phyloP scores from a whole-genome alignment of 2,888 invertebrate genomes.

The Gibbula magus region DNA sequence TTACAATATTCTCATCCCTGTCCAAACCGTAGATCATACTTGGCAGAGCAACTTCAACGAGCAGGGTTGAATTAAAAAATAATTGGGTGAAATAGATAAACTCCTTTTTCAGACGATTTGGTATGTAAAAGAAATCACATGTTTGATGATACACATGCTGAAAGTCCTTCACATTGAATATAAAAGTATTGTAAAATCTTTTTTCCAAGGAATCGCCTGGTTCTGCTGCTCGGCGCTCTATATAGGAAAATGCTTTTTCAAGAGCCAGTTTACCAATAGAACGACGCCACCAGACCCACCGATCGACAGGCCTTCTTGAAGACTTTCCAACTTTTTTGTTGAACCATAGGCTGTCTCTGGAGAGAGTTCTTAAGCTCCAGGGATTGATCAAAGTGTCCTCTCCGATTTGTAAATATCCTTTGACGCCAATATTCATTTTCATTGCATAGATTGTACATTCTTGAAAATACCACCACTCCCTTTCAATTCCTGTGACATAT shows the following conservation, averaged over 20 bases:
- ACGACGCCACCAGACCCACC: background rate
- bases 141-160: background rate
- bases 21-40: conserved; percentile 1
- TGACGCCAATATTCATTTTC: conserved; percentile 3
- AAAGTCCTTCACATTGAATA: background rate
- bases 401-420: conserved; percentile 18
- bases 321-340: background rate
- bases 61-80: background rate
- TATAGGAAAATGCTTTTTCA: background rate
- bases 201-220: background rate
- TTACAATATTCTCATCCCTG: background rate
- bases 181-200: background rate
- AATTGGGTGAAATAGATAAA: background rate
- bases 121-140: conserved; percentile 16
- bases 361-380: background rate
- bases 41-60: background rate
- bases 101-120: background rate
- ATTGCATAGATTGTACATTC: conserved; percentile 13
- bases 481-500: background rate
- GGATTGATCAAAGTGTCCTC: conserved; percentile 17
- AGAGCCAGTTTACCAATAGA: background rate
- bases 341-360: conserved; percentile 9
- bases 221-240: background rate
- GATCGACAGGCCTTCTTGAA: background rate
- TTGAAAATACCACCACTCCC: background rate